A percentile compares a stretch with the other conserved stretches of the same genome.
phyloP scores from a whole-genome alignment of 2,888 invertebrate species.

The Glyphotaelius pellucidus region DNA sequence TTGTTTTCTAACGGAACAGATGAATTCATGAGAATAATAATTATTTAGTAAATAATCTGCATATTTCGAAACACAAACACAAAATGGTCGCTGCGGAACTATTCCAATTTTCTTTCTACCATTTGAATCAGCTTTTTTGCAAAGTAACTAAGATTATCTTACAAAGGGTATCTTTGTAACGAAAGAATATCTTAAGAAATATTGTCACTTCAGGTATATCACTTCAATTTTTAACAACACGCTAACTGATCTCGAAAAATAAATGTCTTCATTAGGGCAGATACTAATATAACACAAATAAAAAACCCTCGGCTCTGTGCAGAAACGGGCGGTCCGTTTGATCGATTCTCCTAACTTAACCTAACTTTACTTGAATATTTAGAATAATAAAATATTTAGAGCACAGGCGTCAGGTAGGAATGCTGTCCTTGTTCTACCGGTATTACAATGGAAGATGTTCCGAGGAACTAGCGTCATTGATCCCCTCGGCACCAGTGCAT shows the following conservation, averaged over 20 bases:
- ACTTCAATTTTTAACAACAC: neutral
- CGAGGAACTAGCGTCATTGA: no score
- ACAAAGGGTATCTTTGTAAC: neutral
- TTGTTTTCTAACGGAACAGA: constrained; percentile 14
- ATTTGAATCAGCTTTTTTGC: neutral
- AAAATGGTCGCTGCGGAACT: neutral
- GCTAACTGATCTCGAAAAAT: neutral
- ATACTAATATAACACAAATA: neutral
- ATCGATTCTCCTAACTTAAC: no score
- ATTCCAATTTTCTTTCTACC: neutral
- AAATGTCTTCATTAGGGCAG: neutral
- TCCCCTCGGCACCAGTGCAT: no score
- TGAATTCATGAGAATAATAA: neutral
- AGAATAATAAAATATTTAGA: no score
- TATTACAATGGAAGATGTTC: no score
- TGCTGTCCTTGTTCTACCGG: no score
- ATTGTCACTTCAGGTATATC: neutral
- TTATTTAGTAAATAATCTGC: constrained; percentile 26
- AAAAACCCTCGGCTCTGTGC: no score
- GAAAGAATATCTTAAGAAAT: neutral
- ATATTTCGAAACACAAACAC: constrained; percentile 19
- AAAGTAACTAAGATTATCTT: no score
- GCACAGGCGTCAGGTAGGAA: no score
- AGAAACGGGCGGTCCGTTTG: no score
- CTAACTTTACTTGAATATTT: no score